Percentiles rank a stretch among this genome's conserved stretches.
These are phyloP conservation scores for Lepisosteus oculatus DNA, from an alignment of 2,113 vertebrate genomes.

Conservation along the genomic window DNA sequence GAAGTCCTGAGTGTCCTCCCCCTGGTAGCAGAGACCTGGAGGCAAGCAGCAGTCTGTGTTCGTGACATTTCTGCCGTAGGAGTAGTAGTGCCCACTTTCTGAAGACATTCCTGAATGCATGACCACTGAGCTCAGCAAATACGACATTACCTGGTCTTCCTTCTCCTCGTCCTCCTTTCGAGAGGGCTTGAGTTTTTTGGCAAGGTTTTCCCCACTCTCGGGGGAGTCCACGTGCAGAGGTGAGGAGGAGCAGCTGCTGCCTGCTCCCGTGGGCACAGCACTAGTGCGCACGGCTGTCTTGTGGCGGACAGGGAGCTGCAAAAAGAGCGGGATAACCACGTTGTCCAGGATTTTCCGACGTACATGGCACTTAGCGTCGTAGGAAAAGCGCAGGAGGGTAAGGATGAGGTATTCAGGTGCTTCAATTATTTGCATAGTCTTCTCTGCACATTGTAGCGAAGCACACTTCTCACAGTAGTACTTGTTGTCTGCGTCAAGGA, in stretches of 20 bases:
- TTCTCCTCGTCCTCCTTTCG: constrained; percentile 70
- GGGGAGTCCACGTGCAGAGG: constrained; percentile 70
- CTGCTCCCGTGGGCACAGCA: constrained; percentile 48
- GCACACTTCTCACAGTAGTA: constrained; percentile 94
- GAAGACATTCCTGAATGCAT: constrained; percentile 97
- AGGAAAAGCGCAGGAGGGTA: constrained; percentile 91
- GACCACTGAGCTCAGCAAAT: constrained; percentile 88
- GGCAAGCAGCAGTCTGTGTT: constrained; percentile 61
- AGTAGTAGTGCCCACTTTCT: constrained; percentile 97
- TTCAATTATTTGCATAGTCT: constrained; percentile 85
- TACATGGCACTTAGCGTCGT: constrained; percentile 90
- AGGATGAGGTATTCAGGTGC: constrained; percentile 97
- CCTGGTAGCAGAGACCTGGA: constrained; percentile 45
- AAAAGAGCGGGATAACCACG: constrained; percentile 80
- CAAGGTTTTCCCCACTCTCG: constrained; percentile 84
- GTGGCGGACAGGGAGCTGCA: constrained; percentile 82
- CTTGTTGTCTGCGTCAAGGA: constrained; percentile 91
- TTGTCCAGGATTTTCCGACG: constrained; percentile 94
- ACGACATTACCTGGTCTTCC: constrained; percentile 63
- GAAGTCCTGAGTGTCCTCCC: constrained; percentile 53
- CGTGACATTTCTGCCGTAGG: constrained; percentile 82
- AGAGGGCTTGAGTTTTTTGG: constrained; percentile 94
- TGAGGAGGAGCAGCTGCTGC: constrained; percentile 28
- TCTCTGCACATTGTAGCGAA: constrained; percentile 91
- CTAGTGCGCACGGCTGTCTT: constrained; percentile 47